These are phyloP conservation scores for Mylabris phalerata DNA, from an alignment of 1,140 invertebrate species.

Conservation along the genomic window DNA sequence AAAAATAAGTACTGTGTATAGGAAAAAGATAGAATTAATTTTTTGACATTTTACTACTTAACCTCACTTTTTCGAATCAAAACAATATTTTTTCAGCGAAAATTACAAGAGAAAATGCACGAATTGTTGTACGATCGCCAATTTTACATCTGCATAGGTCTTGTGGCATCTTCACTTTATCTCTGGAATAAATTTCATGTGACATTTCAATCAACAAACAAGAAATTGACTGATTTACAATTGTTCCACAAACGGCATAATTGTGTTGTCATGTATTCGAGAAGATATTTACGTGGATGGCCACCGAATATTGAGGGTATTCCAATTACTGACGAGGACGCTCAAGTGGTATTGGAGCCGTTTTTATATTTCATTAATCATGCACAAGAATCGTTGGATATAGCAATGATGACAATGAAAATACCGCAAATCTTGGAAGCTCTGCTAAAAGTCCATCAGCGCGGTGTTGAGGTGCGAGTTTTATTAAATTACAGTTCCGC, in stretches of 20 bases:
- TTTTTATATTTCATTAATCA: constrained; percentile 24
- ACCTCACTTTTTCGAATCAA: too few relatives aligned
- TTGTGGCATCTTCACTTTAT: not conserved
- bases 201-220: constrained; percentile 5
- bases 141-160: too few relatives aligned
- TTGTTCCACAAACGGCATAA: constrained; percentile 21
- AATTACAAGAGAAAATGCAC: too few relatives aligned
- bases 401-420: constrained; percentile 20
- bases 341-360: constrained; percentile 20
- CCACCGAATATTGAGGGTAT: constrained; percentile 10
- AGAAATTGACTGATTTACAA: constrained; percentile 10
- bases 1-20: too few relatives aligned
- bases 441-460: constrained; percentile 12
- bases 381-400: constrained; percentile 15
- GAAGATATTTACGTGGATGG: constrained; percentile 19
- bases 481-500: not conserved
- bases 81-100: too few relatives aligned
- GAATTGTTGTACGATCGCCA: too few relatives aligned
- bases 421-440: constrained; percentile 11
- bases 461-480: constrained; percentile 19
- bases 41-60: too few relatives aligned
- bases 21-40: too few relatives aligned
- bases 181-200: constrained; percentile 16
- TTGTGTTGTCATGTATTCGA: constrained; percentile 21
- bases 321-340: constrained; percentile 4